Percentiles rank a stretch among this genome's conserved stretches.
Conservation (phyloP, 2,113 vertebrate genomes). For the Pseudopodoces humilis region DNA sequence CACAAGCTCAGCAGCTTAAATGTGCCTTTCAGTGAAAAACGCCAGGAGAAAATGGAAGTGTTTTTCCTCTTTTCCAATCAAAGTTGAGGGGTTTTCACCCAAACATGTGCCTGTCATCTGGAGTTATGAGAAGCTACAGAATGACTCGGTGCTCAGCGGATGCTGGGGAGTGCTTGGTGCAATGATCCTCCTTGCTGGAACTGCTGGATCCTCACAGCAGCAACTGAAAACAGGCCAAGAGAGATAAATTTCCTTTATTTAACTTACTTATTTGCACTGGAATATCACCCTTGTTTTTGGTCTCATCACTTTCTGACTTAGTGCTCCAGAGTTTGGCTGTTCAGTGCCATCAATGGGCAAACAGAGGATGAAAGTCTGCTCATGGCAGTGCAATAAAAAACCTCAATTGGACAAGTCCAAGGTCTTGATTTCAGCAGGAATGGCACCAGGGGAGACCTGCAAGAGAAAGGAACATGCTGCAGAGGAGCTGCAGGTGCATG, state of each 20-base stretch:
- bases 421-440: not conserved
- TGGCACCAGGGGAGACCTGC: not conserved
- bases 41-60: not conserved
- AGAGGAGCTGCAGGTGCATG: not conserved
- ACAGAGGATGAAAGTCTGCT: not conserved
- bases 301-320: not conserved
- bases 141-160: not conserved
- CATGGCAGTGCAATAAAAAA: not conserved
- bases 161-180: not conserved
- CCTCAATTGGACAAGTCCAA: rapidly evolving
- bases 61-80: not conserved
- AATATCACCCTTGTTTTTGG: not conserved
- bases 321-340: not conserved
- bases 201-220: not conserved
- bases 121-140: not conserved
- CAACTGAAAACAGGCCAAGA: not conserved
- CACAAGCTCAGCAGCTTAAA: not conserved
- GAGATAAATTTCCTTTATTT: not conserved
- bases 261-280: not conserved
- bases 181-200: not conserved
- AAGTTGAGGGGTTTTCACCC: not conserved
- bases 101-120: not conserved
- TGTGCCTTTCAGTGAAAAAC: not conserved
- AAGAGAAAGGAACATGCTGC: not conserved
- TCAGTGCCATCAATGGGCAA: rapidly evolving